Evolutionary conservation across 2,113 vertebrate species (phyloP).

Genomic region (Cheirogaleus medius): DNA sequence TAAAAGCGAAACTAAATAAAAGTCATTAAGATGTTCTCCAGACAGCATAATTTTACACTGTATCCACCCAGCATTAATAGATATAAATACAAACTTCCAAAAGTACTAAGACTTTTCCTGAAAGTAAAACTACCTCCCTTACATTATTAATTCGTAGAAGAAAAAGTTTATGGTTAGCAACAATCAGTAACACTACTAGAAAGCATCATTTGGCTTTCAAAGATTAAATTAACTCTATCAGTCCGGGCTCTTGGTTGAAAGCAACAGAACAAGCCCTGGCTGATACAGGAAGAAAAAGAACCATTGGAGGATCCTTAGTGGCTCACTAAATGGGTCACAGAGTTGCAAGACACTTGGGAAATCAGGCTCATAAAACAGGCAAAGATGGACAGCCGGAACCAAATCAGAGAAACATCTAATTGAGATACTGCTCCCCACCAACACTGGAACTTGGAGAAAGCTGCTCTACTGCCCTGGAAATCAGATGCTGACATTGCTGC

Average conservation of each 20-base stretch:
- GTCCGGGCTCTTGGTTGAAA: neutral
- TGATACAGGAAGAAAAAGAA: neutral
- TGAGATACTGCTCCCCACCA: neutral
- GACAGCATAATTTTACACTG: neutral
- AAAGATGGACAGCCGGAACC: neutral
- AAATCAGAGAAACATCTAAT: neutral
- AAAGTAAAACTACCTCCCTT: slow-evolving; percentile 36
- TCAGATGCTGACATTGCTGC: neutral
- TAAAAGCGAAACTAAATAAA: neutral
- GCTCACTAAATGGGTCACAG: neutral
- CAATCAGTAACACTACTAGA: neutral
- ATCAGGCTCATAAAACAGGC: neutral
- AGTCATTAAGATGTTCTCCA: slow-evolving; percentile 9
- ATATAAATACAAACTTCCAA: neutral
- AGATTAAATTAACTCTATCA: neutral
- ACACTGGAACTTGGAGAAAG: neutral
- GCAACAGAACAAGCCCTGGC: neutral
- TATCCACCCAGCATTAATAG: neutral
- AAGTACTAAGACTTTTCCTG: neutral
- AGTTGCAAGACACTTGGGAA: neutral
- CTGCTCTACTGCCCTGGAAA: neutral
- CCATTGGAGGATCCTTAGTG: neutral
- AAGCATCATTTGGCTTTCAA: neutral
- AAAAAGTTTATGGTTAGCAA: neutral
- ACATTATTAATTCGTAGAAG: neutral